phyloP scores from a whole-genome alignment of 1,140 invertebrate species.

The Drosophila rufa region DNA sequence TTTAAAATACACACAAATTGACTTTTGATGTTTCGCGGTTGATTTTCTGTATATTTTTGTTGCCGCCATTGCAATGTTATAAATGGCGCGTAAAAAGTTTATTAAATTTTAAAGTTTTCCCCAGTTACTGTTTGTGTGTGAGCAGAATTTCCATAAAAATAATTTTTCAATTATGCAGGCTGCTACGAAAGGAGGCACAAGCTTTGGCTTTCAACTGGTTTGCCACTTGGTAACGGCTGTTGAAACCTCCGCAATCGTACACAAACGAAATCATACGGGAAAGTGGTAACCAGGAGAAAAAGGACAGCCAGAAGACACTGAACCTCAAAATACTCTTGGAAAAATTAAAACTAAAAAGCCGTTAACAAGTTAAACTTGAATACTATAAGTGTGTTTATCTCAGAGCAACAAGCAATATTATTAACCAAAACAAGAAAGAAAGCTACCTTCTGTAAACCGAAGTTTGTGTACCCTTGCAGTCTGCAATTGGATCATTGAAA shows the following conservation, averaged over 20 bases:
- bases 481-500: no score
- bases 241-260: slow-evolving; percentile 29
- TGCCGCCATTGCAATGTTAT: slow-evolving; percentile 41
- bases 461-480: no score
- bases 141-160: slow-evolving; percentile 74
- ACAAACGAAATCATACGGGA: slow-evolving; percentile 6
- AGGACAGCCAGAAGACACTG: no score
- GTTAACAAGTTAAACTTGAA: no score
- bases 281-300: not conserved
- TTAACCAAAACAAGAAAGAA: no score
- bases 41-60: slow-evolving; percentile 57
- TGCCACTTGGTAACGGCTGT: slow-evolving; percentile 59
- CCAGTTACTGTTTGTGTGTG: slow-evolving; percentile 6
- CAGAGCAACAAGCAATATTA: no score
- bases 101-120: slow-evolving; percentile 75
- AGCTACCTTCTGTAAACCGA: no score
- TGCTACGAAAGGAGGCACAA: slow-evolving; percentile 31
- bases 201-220: slow-evolving; percentile 59
- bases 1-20: slow-evolving; percentile 79
- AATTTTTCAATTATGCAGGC: slow-evolving; percentile 78
- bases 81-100: slow-evolving; percentile 81
- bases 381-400: no score
- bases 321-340: slow-evolving; percentile 4
- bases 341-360: not conserved
- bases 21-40: slow-evolving; percentile 82